Percentiles rank a stretch among this genome's conserved stretches.
phyloP scores from a whole-genome alignment of 2,888 invertebrate genomes.

The Spodoptera exigua region DNA sequence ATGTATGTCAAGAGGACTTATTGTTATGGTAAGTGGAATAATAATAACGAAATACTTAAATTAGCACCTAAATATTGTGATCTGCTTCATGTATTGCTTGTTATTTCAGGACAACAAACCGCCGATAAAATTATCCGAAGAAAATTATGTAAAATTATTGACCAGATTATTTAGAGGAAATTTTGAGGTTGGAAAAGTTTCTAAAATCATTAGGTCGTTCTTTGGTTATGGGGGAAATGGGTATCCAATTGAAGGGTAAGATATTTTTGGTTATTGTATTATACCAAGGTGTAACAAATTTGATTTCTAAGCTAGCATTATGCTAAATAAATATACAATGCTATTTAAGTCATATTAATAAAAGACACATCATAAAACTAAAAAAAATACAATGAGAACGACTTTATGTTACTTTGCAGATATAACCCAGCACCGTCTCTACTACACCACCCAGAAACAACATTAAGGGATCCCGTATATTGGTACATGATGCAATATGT shows the following conservation, averaged over 20 bases:
- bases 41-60: no score
- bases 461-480: conserved; percentile 79
- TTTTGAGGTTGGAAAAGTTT: conserved; percentile 73
- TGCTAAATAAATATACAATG: no score
- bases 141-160: conserved; percentile 76
- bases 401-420: conserved; percentile 68
- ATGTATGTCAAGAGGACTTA: conserved; percentile 77
- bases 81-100: no score
- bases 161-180: conserved; percentile 80
- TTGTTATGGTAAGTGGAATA: conserved; percentile 75
- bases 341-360: no score
- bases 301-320: no score
- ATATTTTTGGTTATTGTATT: neutral
- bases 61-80: no score
- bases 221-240: conserved; percentile 78
- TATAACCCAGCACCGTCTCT: conserved; percentile 82
- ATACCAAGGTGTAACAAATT: no score
- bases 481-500: conserved; percentile 76
- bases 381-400: no score
- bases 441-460: conserved; percentile 80
- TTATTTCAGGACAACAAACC: conserved; percentile 74
- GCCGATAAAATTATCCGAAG: conserved; percentile 73
- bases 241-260: conserved; percentile 72
- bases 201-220: conserved; percentile 75
- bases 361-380: no score